Base-by-base conservation (phyloP, 2,113 vertebrate species). In the Otocyon megalotis region DNA sequence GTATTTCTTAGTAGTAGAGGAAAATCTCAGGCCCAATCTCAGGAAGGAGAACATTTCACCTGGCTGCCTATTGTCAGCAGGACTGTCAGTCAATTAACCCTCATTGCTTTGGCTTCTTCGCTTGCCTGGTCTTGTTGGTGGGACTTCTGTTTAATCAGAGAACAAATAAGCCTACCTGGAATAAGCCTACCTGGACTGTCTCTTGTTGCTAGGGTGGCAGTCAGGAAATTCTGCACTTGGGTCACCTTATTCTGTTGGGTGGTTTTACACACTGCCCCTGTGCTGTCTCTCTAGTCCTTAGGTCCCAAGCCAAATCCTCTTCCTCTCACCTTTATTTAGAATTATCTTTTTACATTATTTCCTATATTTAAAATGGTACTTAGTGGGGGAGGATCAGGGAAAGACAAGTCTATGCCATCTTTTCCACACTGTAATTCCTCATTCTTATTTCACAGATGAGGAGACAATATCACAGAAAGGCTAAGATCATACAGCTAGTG, bases 271-370 rank as follows among this genome's bases (percentile, higher is more conserved):
- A 71, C 24, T 65, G 10, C 56, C 60, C 65, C 35, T 82, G 28
- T 58, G 4, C 53, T 67, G 19, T 87, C n/a, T 28, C 32, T 63
- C 63, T 87, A 83, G 28, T 83, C 32, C 20, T 77, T n/a, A 20
- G 3, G 22, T 92, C 62, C 82, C 35, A 86, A 72, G 72, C n/a
- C 43, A 94, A 28, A 14, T 84, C 20, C 37, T 22, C 12, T 69
- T 62, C 19, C 15, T 53, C 37, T 90, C 80, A 32, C 22, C 67
- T 62, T 37, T 32, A 92, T 37, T 88, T n/a, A 94, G 32, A 71
- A 3, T 71, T 84, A 43, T 48, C 54, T 32, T 74, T 22, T 92
- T 88, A n/a, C 30, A 92, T 71, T 88, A 92, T 84, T 94, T 92
- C 32, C 56, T 92, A 20, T 9, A 37, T 30, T 35, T 92, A 69